phyloP scores from a whole-genome alignment of 1,140 invertebrate species.

The Tyrophagus putrescentiae region DNA sequence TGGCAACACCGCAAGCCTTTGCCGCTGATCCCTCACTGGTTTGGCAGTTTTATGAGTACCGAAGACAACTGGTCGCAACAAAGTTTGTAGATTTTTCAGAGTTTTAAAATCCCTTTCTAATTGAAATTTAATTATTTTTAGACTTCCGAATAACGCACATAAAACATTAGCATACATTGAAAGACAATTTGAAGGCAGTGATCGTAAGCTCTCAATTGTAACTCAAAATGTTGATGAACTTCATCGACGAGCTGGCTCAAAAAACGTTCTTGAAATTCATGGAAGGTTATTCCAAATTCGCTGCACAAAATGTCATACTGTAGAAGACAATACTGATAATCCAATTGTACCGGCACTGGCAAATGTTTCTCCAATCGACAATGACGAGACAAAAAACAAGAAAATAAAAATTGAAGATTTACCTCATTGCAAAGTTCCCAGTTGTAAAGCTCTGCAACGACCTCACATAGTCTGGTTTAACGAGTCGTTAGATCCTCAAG shows the following conservation, averaged over 20 bases:
- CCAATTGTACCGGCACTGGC: conserved; percentile 60
- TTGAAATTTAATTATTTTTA: too few species aligned
- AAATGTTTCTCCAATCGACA: conserved; percentile 43
- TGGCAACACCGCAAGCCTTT: conserved; percentile 53
- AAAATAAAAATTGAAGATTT: conserved; percentile 49
- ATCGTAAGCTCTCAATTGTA: conserved; percentile 50
- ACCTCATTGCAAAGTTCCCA: conserved; percentile 50
- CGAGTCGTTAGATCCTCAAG: conserved; percentile 51
- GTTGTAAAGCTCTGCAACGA: conserved; percentile 56
- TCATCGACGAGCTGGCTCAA: conserved; percentile 74
- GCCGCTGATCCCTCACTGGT: conserved; percentile 49
- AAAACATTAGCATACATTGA: conserved; percentile 61
- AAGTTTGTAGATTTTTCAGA: too few species aligned
- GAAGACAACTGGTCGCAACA: conserved; percentile 46
- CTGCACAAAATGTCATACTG: conserved; percentile 57
- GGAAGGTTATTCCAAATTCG: conserved; percentile 65
- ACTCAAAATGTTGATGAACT: conserved; percentile 94
- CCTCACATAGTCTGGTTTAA: conserved; percentile 84
- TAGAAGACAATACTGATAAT: conserved; percentile 52
- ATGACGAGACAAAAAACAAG: conserved; percentile 34
- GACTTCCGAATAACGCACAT: conserved; percentile 55
- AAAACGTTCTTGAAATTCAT: conserved; percentile 76
- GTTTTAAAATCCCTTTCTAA: too few species aligned
- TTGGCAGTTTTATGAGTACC: conserved; percentile 64
- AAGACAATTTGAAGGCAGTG: conserved; percentile 41